Evolutionary conservation across 2,797 vertebrate species (phyloP).

Genomic region (Trachops cirrhosus): DNA sequence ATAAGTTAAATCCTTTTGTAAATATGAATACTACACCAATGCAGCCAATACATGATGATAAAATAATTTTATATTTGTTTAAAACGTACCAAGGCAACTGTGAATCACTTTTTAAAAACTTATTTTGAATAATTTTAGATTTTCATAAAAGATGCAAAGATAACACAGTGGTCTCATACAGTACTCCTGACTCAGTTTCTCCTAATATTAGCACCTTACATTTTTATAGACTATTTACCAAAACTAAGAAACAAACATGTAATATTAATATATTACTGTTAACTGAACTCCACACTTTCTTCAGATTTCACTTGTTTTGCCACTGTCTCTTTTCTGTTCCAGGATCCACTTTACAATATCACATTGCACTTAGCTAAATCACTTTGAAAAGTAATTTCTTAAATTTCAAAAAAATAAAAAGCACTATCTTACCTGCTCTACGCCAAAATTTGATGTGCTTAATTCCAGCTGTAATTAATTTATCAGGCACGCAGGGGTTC

Average conservation of each 20-base stretch:
- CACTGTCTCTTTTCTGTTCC: neutral
- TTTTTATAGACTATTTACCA: neutral
- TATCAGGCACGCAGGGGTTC: slow-evolving; percentile 97
- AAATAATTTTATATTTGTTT: slow-evolving; percentile 36
- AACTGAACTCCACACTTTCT: neutral
- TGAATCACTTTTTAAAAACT: neutral
- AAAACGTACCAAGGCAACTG: slow-evolving; percentile 31
- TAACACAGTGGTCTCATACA: neutral
- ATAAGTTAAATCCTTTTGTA: slow-evolving; percentile 4
- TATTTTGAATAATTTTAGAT: slow-evolving; percentile 38
- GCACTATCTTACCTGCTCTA: slow-evolving; percentile 90
- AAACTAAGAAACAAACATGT: neutral
- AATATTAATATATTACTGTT: neutral
- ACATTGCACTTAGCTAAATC: neutral
- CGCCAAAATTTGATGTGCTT: slow-evolving; percentile 99
- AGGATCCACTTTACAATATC: neutral
- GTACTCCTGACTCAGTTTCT: neutral
- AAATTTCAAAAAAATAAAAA: slow-evolving; percentile 29
- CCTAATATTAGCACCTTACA: neutral
- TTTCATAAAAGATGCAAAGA: slow-evolving; percentile 32
- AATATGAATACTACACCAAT: slow-evolving; percentile 23
- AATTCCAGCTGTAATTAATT: slow-evolving; percentile 97
- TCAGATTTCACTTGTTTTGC: slow-evolving; percentile 17
- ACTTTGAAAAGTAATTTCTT: slow-evolving; percentile 29
- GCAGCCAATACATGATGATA: neutral